These are phyloP conservation scores for Halyomorpha halys DNA, from an alignment of 1,140 invertebrate species.

Conservation along the genomic window DNA sequence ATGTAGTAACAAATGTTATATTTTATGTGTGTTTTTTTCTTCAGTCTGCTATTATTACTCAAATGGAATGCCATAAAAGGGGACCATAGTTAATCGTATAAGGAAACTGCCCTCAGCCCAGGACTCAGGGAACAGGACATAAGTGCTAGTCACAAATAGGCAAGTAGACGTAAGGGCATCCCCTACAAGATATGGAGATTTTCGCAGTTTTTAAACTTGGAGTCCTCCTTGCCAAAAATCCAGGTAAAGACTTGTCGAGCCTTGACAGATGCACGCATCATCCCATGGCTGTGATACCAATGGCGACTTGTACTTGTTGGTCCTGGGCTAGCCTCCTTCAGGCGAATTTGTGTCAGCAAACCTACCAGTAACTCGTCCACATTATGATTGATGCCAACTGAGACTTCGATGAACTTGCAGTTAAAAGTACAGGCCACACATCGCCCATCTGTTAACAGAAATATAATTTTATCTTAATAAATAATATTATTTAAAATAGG, in stretches of 20 bases:
- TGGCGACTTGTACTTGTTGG: slow-evolving; percentile 16
- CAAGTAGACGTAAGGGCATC: no score
- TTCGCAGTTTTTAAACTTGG: slow-evolving; percentile 84
- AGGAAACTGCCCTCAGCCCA: no score
- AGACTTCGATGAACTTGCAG: slow-evolving; percentile 80
- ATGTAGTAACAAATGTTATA: no score
- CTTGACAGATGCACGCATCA: slow-evolving; percentile 75
- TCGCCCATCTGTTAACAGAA: slow-evolving; percentile 60
- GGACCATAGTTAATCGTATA: no score
- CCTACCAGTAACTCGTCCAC: slow-evolving; percentile 77
- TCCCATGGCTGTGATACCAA: slow-evolving; percentile 62
- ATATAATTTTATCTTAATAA: background rate
- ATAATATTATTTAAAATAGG: no score
- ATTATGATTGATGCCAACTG: slow-evolving; percentile 82
- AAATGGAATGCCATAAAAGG: no score
- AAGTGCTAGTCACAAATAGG: no score
- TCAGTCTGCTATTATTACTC: no score
- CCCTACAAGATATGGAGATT: slow-evolving; percentile 67
- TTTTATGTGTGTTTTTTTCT: no score
- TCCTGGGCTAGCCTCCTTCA: slow-evolving; percentile 35
- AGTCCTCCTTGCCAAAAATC: slow-evolving; percentile 80
- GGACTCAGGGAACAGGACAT: no score
- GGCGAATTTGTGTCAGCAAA: slow-evolving; percentile 62
- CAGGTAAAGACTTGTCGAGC: slow-evolving; percentile 79
- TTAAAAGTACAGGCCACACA: slow-evolving; percentile 74